Percentiles rank a stretch among this genome's conserved stretches.
Conservation (phyloP, 2,888 invertebrate species). For the Scrobipalpa costella region DNA sequence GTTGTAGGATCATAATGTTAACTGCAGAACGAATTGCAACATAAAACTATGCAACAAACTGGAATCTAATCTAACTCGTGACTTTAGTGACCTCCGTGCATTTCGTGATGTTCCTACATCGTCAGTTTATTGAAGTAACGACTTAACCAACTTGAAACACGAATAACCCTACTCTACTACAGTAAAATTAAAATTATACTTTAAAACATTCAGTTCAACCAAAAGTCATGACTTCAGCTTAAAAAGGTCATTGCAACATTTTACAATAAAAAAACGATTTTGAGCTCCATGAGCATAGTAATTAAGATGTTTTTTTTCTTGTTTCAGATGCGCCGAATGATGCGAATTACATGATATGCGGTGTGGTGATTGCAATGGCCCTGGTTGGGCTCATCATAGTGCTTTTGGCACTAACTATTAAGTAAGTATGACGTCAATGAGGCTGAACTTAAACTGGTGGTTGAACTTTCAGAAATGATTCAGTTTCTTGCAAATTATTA, state of each 20-base stretch:
- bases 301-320: slow-evolving; percentile 45
- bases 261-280: background rate
- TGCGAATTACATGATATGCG: slow-evolving; percentile 91
- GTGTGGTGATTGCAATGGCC: slow-evolving; percentile 91
- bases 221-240: no score
- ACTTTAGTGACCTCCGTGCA: background rate
- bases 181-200: background rate
- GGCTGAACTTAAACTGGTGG: background rate
- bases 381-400: slow-evolving; percentile 90
- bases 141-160: background rate
- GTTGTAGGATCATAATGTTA: no score
- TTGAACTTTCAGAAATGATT: no score
- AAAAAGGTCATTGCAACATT: background rate
- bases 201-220: no score
- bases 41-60: background rate
- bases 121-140: background rate
- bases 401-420: slow-evolving; percentile 90
- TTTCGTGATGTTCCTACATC: slow-evolving; percentile 3
- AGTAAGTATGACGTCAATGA: slow-evolving; percentile 74
- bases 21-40: background rate
- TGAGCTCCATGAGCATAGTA: background rate
- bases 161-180: background rate
- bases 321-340: slow-evolving; percentile 91
- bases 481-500: no score
- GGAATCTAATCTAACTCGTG: background rate